Evolutionary conservation across 2,797 vertebrate genomes (phyloP).

Genomic region (Coccyzus lansbergi): DNA sequence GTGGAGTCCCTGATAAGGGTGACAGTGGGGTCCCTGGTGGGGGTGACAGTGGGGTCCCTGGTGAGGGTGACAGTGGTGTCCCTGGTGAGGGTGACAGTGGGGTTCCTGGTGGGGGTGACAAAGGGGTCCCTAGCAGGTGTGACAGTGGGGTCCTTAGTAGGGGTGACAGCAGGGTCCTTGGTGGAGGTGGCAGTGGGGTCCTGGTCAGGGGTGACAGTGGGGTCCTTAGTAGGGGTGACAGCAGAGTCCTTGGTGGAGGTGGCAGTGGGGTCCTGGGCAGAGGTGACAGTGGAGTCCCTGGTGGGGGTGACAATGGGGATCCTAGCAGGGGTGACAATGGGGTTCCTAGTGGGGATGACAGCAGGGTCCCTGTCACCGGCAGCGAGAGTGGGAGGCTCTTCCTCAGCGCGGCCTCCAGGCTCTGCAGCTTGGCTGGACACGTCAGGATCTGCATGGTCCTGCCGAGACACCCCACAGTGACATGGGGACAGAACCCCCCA

Average conservation of each 20-base stretch:
- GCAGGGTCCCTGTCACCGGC: not conserved
- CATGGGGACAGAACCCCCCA: not conserved
- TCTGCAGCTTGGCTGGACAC: conserved; percentile 13
- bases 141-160: not conserved
- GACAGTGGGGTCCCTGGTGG: no score
- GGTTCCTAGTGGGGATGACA: not conserved
- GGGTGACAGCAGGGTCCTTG: not conserved
- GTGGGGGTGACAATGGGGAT: not conserved
- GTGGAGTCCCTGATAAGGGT: not conserved
- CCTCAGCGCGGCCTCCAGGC: conserved; percentile 26
- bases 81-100: no score
- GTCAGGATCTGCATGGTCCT: conserved; percentile 51
- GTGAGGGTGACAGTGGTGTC: no score
- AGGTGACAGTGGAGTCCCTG: no score
- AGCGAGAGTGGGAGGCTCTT: not conserved
- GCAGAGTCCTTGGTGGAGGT: not conserved
- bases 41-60: not conserved
- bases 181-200: not conserved
- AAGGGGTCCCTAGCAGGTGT: no score
- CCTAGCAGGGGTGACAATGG: not conserved
- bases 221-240: not conserved
- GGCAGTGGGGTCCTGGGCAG: not conserved
- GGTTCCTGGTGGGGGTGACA: no score
- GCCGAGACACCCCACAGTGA: rapidly evolving
- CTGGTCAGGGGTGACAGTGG: no score